These are phyloP conservation scores for Scolopax mira DNA, from an alignment of 2,113 vertebrate species.

Conservation along the genomic window DNA sequence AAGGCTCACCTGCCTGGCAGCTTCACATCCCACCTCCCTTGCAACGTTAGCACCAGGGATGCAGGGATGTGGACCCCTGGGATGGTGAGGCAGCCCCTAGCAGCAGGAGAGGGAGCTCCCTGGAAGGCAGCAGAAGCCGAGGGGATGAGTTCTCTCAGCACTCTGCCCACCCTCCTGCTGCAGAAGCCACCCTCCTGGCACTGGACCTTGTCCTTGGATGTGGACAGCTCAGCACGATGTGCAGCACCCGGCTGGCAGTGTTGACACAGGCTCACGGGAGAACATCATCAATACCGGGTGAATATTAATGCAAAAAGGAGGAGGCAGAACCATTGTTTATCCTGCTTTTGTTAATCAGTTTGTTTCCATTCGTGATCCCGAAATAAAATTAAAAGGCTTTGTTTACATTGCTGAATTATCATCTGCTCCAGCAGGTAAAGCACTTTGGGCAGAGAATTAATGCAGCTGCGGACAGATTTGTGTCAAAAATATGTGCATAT, in stretches of 20 bases:
- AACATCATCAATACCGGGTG: neutral
- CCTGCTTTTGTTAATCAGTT: conserved; percentile 64
- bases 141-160: too few species aligned
- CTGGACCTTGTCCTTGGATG: neutral
- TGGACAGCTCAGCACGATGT: fast-evolving
- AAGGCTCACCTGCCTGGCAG: neutral
- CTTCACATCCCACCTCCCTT: neutral
- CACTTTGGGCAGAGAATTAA: conserved; percentile 24
- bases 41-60: fast-evolving
- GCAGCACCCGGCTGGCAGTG: neutral
- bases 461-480: neutral
- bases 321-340: conserved; percentile 38
- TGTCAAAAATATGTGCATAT: conserved; percentile 58
- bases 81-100: neutral
- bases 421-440: conserved; percentile 58
- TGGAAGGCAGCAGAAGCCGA: neutral
- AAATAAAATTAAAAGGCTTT: conserved; percentile 66
- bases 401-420: conserved; percentile 37
- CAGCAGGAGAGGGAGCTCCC: neutral
- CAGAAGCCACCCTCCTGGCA: neutral
- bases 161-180: fast-evolving
- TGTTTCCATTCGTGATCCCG: conserved; percentile 48
- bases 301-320: conserved; percentile 18
- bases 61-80: neutral
- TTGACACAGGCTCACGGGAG: neutral